phyloP scores from a whole-genome alignment of 2,113 vertebrate genomes.

The Nannospalax galili region DNA sequence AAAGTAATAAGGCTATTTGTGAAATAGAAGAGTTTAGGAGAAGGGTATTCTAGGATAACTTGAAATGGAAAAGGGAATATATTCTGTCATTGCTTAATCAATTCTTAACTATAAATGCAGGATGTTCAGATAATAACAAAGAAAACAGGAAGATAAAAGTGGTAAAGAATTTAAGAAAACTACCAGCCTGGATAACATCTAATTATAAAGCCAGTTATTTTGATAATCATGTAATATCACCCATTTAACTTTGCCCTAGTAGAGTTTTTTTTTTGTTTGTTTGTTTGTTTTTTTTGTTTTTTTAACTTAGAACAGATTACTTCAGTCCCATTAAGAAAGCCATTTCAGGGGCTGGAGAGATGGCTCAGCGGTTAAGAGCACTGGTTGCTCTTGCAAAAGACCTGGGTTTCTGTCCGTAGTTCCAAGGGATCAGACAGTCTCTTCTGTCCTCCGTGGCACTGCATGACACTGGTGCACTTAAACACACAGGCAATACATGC shows the following conservation, averaged over 20 bases:
- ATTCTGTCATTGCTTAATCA: constrained; percentile 46
- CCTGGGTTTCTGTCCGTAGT: too few species aligned
- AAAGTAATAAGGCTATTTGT: constrained; percentile 34
- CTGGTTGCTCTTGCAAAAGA: too few species aligned
- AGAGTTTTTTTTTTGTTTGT: not conserved
- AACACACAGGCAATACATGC: too few species aligned
- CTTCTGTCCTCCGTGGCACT: too few species aligned
- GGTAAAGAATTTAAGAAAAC: not conserved
- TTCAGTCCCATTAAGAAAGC: constrained; percentile 48
- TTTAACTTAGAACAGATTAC: constrained; percentile 23
- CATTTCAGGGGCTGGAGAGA: too few species aligned
- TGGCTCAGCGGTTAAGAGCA: too few species aligned
- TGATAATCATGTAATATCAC: not conserved
- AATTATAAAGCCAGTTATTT: constrained; percentile 12
- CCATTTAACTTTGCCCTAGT: not conserved
- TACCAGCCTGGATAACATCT: not conserved
- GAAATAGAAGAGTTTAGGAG: not conserved
- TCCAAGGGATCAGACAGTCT: too few species aligned
- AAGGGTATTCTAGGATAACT: constrained; percentile 4
- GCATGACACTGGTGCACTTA: too few species aligned
- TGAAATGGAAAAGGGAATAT: constrained; percentile 42
- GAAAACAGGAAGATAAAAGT: not conserved
- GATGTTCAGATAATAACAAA: not conserved
- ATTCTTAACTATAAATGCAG: not conserved
- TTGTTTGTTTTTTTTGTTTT: not conserved